Base-by-base conservation (phyloP, 2,113 vertebrate genomes). In the Nothocercus julius region DNA sequence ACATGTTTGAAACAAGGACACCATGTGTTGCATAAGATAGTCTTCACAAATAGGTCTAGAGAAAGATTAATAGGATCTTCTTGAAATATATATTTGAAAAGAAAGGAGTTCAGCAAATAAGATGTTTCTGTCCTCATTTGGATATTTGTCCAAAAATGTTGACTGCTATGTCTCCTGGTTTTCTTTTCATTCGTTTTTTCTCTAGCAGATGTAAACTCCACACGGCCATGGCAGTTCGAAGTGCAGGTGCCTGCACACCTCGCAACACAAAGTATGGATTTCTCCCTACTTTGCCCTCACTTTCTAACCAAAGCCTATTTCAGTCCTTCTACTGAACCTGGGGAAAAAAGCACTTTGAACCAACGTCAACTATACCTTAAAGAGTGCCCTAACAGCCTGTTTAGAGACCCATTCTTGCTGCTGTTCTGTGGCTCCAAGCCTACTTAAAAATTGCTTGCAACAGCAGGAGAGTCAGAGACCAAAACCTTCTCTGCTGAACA, bases 121-220 rank as follows among this genome's bases (percentile, higher is more conserved):
- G 15, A 6, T 1, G 1, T 38, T 58, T 20, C 28, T 68, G 6
- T 47, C 18, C 68, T 63, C 17, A 3, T 34, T 34, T 17, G 58
- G 28, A 11, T 44, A 2, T 22, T 67, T 85, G 67, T 44, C 6
- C 44, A 72, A 30, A 8, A 38, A 21, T 8, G 9, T 63, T 78
- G 19, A 34, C 62, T 49, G 11, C 28, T 34, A 28, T 28, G 64
- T 45, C 8, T 38, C 40, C 80, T 30, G 18, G 44, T 74, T 82
- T 78, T 54, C 5, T 56, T 59, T 67, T 67, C 10, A 20, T 42
- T 51, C 28, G 21, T 75, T 42, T 79, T 63, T 38, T 69, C 85
- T 82, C 74, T 67, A 85, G 89, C 44, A 87, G 91, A 92, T 78
- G 81, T 87, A 67, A 82, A 79, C 82, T 95, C 63, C 82, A 68